These are phyloP conservation scores for Sinotaia quadrata DNA, from an alignment of 2,888 invertebrate genomes.

Conservation along the genomic window DNA sequence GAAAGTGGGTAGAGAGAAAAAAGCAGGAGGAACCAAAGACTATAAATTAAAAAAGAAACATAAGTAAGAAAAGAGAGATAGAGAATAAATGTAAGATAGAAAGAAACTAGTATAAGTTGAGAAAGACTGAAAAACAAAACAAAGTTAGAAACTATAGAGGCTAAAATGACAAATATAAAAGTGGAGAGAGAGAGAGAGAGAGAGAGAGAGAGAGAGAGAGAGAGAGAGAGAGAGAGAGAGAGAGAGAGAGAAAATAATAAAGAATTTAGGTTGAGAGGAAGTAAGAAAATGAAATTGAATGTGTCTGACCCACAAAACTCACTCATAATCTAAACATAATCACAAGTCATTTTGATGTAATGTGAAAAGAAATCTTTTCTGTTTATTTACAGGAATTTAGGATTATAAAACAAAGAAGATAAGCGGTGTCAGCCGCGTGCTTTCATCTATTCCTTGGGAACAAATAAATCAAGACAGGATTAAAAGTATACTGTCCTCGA, in stretches of 20 bases:
- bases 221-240: conserved; percentile 7
- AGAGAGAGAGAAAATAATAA: neutral
- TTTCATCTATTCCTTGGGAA: too few relatives aligned
- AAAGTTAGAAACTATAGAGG: neutral
- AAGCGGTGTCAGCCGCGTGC: too few relatives aligned
- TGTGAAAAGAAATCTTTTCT: too few relatives aligned
- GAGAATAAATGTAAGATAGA: neutral
- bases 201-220: conserved; percentile 11
- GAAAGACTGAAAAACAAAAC: neutral
- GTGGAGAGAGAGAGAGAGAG: conserved; percentile 2
- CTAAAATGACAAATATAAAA: neutral
- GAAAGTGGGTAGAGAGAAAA: conserved; percentile 5
- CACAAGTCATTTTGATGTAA: too few relatives aligned
- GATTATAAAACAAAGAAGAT: too few relatives aligned
- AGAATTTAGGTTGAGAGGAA: neutral
- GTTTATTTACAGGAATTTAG: too few relatives aligned
- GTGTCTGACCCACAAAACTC: too few relatives aligned
- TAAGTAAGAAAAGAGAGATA: neutral
- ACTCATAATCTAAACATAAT: too few relatives aligned
- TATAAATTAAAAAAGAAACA: neutral
- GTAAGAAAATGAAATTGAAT: neutral
- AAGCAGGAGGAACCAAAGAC: neutral
- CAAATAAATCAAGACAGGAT: too few relatives aligned
- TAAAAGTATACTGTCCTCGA: too few relatives aligned
- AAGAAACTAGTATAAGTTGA: too few relatives aligned